These are phyloP conservation scores for Athene noctua DNA, from an alignment of 2,113 vertebrate genomes.

Conservation along the genomic window DNA sequence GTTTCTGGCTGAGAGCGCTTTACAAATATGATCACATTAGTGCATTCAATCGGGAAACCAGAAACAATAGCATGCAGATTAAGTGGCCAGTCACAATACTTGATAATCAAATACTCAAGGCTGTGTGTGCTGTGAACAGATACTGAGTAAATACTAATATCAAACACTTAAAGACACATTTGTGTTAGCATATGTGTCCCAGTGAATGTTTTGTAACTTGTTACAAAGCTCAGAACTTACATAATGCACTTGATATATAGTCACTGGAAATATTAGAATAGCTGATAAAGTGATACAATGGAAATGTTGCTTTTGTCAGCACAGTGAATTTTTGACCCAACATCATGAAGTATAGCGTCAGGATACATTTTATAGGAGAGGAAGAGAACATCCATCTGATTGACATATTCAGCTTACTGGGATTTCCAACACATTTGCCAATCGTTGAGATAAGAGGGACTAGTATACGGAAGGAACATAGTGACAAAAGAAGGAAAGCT, in stretches of 20 bases:
- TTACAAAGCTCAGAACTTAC: constrained; percentile 5
- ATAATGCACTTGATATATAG: background rate
- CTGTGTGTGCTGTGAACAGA: background rate
- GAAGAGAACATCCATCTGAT: background rate
- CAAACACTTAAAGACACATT: background rate
- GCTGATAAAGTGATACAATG: background rate
- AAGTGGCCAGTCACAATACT: constrained; percentile 46
- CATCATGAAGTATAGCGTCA: background rate
- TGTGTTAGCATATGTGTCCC: background rate
- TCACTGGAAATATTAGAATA: background rate
- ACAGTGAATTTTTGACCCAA: background rate
- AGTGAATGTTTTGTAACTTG: background rate
- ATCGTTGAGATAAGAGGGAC: background rate
- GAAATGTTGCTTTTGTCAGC: background rate
- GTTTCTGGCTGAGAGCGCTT: constrained; percentile 6
- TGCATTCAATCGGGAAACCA: constrained; percentile 53
- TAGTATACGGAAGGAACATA: background rate
- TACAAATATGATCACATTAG: constrained; percentile 39
- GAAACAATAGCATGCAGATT: constrained; percentile 50
- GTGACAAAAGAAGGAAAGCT: background rate
- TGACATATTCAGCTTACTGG: background rate
- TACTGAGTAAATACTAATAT: background rate
- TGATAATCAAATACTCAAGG: constrained; percentile 40
- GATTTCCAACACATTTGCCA: background rate
- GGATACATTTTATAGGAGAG: background rate